phyloP scores from a whole-genome alignment of 2,888 invertebrate genomes.

The Gnatocerus cornutus region DNA sequence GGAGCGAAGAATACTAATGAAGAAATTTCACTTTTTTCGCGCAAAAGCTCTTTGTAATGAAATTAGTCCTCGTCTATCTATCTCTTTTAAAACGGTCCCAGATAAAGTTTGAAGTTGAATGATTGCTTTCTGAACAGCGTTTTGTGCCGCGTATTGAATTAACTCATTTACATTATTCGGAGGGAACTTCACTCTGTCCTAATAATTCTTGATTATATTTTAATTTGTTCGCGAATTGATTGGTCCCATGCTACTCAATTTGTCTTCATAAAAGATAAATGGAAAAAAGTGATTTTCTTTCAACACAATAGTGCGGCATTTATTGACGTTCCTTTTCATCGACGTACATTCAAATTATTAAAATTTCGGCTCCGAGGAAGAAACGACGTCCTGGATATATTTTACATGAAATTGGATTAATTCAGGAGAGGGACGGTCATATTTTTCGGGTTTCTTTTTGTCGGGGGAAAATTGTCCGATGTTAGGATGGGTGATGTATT shows the following conservation, averaged over 20 bases:
- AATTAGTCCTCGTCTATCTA: constrained; percentile 24
- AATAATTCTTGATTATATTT: constrained; percentile 47
- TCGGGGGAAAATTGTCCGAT: constrained; percentile 21
- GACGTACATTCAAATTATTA: constrained; percentile 25
- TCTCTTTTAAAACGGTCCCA: constrained; percentile 23
- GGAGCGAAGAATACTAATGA: not conserved
- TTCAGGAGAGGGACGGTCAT: constrained; percentile 13
- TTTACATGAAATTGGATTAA: constrained; percentile 33
- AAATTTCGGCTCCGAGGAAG: constrained; percentile 5
- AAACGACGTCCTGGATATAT: constrained; percentile 8
- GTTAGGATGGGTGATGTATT: constrained; percentile 43
- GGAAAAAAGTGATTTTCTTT: constrained; percentile 40
- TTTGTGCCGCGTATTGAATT: constrained; percentile 40
- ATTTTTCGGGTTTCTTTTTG: constrained; percentile 23
- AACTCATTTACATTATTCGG: constrained; percentile 41
- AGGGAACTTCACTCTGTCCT: constrained; percentile 34
- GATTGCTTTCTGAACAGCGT: constrained; percentile 41
- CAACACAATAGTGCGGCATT: constrained; percentile 26
- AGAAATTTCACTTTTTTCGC: not conserved
- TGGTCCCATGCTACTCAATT: constrained; percentile 35
- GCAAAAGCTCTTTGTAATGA: constrained; percentile 33
- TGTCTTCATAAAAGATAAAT: constrained; percentile 45
- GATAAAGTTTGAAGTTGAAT: constrained; percentile 45
- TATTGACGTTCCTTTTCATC: constrained; percentile 8
- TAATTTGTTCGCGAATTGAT: constrained; percentile 48